Base-by-base conservation (phyloP, 2,113 vertebrate species). In the Scomber colias region DNA sequence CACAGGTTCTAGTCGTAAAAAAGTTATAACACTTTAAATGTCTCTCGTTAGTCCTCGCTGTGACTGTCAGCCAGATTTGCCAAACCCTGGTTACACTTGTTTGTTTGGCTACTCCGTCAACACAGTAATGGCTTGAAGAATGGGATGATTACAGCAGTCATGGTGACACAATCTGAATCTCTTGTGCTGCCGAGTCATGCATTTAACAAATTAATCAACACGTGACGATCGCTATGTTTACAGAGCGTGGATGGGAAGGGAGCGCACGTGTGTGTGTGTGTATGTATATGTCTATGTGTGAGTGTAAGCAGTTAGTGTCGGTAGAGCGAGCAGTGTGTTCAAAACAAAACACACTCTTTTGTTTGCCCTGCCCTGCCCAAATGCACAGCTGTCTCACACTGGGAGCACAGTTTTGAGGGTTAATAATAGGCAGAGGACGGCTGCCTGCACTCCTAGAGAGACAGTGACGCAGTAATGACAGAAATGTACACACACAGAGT, bases 391-490 rank as follows among this genome's bases (percentile, higher is more conserved):
- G 91, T 90, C 85, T 82, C 86, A 88, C 85, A 90, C 85, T 81
- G 77, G 70, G 72, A 87, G 90, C 75, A 79, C 71, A 64, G 69
- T 49, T 65, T 82, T 92, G 85, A 91, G 73, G 84, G 87, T 95
- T 96, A 96, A 95, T 94, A 94, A 94, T 91, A 96, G 90, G 87
- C 88, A 67, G 78, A 75, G 81, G 85, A 90, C 81, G 91, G 90
- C 90, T 88, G 82, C 84, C 87, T 74, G 57, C 56, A 14, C 73
- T 80, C 27, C 65, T 56, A 35, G 67, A 53, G 65, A 75, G 78
- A 73, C 57, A 51, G 50, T 53, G 49, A 70, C 79, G 60, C 53
- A 70, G 15, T 24, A 49, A 67, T 75, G 64, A 49, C 53, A 65
- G 31, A 68, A 12, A 75, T 11, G 30, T 59, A 76, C 64, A 81